Conservation (phyloP, 2,888 invertebrate genomes). For the Suillia variegata region DNA sequence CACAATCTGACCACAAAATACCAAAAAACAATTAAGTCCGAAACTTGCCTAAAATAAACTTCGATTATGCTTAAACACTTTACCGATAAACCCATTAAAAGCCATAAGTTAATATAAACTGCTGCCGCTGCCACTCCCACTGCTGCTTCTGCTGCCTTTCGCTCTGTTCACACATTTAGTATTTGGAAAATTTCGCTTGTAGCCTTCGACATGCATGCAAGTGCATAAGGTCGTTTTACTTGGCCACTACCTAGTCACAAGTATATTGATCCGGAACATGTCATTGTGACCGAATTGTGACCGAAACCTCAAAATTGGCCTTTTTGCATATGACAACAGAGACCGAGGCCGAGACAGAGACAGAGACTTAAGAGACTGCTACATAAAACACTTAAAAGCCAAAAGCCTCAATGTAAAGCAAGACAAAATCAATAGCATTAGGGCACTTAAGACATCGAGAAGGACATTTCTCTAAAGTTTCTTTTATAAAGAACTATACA, state of each 20-base stretch:
- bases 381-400: background rate
- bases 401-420: background rate
- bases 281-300: background rate
- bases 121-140: too few species aligned
- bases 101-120: too few species aligned
- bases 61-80: background rate
- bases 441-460: conserved; percentile 2
- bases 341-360: background rate
- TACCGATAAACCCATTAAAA: background rate
- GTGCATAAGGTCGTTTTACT: background rate
- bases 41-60: background rate
- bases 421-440: conserved; percentile 2
- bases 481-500: too few species aligned
- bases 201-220: too few species aligned
- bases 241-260: too few species aligned
- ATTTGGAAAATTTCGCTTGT: too few species aligned
- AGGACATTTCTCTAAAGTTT: too few species aligned
- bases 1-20: too few species aligned
- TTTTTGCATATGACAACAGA: background rate
- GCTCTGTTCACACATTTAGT: too few species aligned
- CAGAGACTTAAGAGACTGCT: background rate
- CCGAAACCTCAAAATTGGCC: background rate
- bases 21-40: background rate
- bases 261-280: too few species aligned
- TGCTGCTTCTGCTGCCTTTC: too few species aligned